Conservation (phyloP, 2,797 vertebrate species). For the Xenentodon cancila region DNA sequence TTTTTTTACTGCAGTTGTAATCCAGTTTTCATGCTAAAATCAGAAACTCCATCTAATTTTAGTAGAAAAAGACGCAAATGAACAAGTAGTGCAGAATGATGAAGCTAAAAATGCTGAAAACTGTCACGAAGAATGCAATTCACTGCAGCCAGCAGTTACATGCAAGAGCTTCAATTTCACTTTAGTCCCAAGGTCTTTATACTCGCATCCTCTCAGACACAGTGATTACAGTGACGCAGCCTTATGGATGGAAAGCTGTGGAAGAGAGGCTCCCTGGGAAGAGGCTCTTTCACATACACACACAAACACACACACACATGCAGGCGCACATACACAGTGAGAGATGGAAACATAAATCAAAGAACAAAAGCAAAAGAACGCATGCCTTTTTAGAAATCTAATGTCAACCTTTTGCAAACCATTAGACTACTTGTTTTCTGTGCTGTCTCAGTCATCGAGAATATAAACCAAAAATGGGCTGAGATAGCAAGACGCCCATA, state of each 20-base stretch:
- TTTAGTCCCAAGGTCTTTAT: constrained; percentile 28
- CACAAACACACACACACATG: background rate
- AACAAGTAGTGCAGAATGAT: background rate
- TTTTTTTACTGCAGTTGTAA: background rate
- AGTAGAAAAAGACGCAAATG: background rate
- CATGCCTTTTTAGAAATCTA: constrained; percentile 48
- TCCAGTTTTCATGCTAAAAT: background rate
- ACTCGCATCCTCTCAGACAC: constrained; percentile 42
- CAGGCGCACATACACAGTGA: constrained; percentile 5
- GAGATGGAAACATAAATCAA: constrained; percentile 39
- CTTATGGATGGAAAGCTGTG: constrained; percentile 50
- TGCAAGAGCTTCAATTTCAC: constrained; percentile 13
- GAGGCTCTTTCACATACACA: constrained; percentile 9
- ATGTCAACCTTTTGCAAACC: constrained; percentile 53
- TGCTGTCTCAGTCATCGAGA: constrained; percentile 50
- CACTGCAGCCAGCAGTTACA: constrained; percentile 4
- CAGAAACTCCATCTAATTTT: background rate
- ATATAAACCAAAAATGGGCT: constrained; percentile 48
- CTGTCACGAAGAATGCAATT: background rate
- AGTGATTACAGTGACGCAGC: constrained; percentile 61
- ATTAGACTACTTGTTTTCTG: constrained; percentile 51
- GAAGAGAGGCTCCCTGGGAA: constrained; percentile 52
- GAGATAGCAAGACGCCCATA: constrained; percentile 50
- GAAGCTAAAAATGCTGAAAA: constrained; percentile 3
- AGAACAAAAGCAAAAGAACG: constrained; percentile 42